phyloP scores from a whole-genome alignment of 2,113 vertebrate species.

The Pitta sordida region DNA sequence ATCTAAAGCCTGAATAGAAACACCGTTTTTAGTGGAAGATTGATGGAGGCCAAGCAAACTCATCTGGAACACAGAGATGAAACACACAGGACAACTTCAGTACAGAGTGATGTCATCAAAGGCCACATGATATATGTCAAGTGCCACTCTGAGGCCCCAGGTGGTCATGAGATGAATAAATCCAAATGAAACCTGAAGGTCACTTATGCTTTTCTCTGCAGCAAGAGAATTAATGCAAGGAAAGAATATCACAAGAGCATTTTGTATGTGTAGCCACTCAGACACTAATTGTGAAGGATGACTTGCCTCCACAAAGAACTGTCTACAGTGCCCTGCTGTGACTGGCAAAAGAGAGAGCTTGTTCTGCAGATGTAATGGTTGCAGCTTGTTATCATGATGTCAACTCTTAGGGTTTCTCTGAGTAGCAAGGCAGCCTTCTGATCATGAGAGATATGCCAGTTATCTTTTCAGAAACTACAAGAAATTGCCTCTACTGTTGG shows the following conservation, averaged over 20 bases:
- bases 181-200: not conserved
- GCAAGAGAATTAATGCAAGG: not conserved
- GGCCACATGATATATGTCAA: not conserved
- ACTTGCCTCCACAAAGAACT: not conserved
- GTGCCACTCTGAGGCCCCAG: not conserved
- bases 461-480: not conserved
- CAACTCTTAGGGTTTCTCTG: not conserved
- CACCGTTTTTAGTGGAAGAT: not conserved
- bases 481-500: rapidly evolving
- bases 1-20: not conserved
- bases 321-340: not conserved
- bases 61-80: not conserved
- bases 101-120: not conserved
- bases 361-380: not conserved
- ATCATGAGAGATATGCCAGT: not conserved
- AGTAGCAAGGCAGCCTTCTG: not conserved
- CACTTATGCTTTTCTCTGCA: not conserved
- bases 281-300: not conserved
- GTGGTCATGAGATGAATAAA: not conserved
- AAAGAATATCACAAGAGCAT: not conserved
- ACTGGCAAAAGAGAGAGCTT: not conserved
- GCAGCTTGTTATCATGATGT: not conserved
- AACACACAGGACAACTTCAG: not conserved
- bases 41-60: not conserved
- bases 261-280: not conserved